phyloP scores from a whole-genome alignment of 2,888 invertebrate genomes.

The Coenonympha arcania region DNA sequence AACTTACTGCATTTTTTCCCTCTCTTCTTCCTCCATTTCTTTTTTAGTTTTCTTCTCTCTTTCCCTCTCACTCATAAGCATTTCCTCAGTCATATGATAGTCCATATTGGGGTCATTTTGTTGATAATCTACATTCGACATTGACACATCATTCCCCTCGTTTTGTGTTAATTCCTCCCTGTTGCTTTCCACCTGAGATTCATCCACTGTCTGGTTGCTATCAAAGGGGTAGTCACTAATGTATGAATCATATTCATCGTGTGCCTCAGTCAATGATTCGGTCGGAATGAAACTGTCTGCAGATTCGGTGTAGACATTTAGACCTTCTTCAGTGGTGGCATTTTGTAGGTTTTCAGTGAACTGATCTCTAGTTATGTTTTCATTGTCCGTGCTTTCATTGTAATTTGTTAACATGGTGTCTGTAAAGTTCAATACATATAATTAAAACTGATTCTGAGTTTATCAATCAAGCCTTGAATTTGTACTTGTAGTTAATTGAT shows the following conservation, averaged over 20 bases:
- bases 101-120: constrained; percentile 51
- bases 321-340: constrained; percentile 55
- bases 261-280: constrained; percentile 45
- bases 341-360: constrained; percentile 32
- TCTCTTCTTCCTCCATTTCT: constrained; percentile 93
- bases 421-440: constrained; percentile 30
- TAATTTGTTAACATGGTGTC: constrained; percentile 67
- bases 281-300: constrained; percentile 47
- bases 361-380: neutral
- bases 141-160: constrained; percentile 37
- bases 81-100: constrained; percentile 57
- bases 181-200: constrained; percentile 33
- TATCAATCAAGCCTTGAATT: too few species aligned
- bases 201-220: constrained; percentile 40
- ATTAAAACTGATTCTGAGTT: too few species aligned
- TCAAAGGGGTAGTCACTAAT: constrained; percentile 61
- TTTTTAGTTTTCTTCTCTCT: constrained; percentile 83
- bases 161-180: constrained; percentile 37
- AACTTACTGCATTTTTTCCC: constrained; percentile 96
- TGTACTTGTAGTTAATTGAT: too few species aligned
- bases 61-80: constrained; percentile 70
- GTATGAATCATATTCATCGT: constrained; percentile 58
- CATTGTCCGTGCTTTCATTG: constrained; percentile 40
- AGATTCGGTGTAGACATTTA: constrained; percentile 60
- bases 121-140: constrained; percentile 46